phyloP scores from a whole-genome alignment of 2,797 vertebrate species.

The Halcyon smyrnensis region DNA sequence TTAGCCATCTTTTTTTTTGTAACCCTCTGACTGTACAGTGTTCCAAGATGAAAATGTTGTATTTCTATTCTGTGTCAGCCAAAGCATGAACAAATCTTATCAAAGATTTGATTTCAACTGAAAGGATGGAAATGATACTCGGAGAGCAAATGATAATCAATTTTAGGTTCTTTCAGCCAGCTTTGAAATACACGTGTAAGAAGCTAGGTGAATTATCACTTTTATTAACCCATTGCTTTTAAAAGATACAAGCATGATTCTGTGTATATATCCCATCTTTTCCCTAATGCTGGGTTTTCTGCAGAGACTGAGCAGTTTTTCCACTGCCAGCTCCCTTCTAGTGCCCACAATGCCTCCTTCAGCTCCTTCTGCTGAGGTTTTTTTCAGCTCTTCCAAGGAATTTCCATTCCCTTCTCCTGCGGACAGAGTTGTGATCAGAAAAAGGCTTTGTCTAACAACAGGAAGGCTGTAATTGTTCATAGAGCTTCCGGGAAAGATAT shows the following conservation, averaged over 20 bases:
- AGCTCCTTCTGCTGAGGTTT: constrained; percentile 24
- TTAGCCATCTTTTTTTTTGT: not conserved
- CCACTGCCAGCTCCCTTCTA: not conserved
- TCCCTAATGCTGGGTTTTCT: not conserved
- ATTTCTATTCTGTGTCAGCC: not conserved
- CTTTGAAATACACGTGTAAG: not conserved
- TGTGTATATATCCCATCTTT: not conserved
- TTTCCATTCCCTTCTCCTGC: not conserved
- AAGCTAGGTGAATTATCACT: constrained; percentile 4
- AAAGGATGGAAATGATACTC: not conserved
- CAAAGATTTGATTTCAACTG: not conserved
- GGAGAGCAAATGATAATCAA: not conserved
- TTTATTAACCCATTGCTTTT: not conserved
- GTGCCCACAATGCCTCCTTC: constrained; percentile 23
- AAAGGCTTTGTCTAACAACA: constrained; percentile 49
- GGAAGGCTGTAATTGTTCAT: constrained; percentile 56
- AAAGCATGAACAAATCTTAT: not conserved
- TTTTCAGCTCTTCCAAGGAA: constrained; percentile 16
- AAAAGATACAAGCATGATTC: not conserved
- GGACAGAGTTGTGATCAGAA: constrained; percentile 17
- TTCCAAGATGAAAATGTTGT: not conserved
- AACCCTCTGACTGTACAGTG: not conserved
- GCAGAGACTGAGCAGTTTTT: not conserved
- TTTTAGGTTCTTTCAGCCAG: not conserved
- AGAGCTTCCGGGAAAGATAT: constrained; percentile 51